Evolutionary conservation across 2,113 vertebrate species (phyloP).

Genomic region (Propithecus coquereli): DNA sequence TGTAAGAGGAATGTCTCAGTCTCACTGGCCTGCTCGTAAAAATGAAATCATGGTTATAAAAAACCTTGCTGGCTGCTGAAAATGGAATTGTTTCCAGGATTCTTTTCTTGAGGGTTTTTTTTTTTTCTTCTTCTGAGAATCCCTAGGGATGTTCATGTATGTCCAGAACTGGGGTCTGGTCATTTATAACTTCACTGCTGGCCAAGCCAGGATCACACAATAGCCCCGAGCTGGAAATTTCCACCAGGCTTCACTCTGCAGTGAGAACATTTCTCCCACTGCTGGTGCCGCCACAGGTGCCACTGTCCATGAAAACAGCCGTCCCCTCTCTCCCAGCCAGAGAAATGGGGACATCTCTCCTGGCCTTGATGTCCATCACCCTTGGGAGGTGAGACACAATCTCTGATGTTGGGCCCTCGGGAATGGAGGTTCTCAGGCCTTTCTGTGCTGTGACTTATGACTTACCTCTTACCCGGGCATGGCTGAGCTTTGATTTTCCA

Average conservation of each 20-base stretch:
- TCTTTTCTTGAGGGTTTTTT: background rate
- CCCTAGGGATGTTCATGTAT: background rate
- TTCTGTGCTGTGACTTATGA: background rate
- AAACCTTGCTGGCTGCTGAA: constrained; percentile 42
- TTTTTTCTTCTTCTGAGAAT: background rate
- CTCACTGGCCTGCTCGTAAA: background rate
- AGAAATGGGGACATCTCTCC: background rate
- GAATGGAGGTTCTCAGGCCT: background rate
- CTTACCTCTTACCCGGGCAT: background rate
- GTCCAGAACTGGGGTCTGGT: constrained; percentile 42
- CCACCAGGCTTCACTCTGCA: background rate
- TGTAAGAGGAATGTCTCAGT: background rate
- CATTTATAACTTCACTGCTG: background rate
- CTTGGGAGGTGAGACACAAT: background rate
- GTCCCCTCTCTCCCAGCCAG: background rate
- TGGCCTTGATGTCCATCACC: background rate
- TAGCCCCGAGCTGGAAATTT: background rate
- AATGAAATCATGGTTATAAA: constrained; percentile 30
- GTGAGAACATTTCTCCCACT: background rate
- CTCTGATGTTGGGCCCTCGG: background rate
- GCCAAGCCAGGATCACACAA: constrained; percentile 7
- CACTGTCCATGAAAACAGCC: background rate
- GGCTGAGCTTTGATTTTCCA: background rate
- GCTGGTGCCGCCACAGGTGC: background rate
- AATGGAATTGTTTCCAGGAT: constrained; percentile 11